Evolutionary conservation across 2,797 vertebrate genomes (phyloP).

Genomic region (Todus mexicanus): DNA sequence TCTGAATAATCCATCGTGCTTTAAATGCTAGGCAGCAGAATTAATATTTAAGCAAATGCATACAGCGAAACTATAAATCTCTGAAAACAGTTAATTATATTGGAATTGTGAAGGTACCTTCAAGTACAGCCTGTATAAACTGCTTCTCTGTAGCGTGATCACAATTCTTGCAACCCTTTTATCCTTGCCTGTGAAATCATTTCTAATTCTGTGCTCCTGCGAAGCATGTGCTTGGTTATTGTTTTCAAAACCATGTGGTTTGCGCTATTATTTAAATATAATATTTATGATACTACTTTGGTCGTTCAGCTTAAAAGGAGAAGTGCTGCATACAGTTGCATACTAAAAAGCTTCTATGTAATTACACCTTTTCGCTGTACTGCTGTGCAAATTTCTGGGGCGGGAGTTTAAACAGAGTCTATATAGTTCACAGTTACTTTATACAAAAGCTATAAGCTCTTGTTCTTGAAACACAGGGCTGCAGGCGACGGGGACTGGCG

Average conservation of each 20-base stretch:
- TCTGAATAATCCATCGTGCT: conserved; percentile 26
- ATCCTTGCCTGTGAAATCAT: conserved; percentile 6
- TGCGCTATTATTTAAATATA: conserved; percentile 41
- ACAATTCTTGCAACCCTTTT: conserved; percentile 24
- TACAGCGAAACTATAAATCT: conserved; percentile 51
- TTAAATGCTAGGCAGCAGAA: conserved; percentile 25
- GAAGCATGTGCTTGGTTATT: conserved; percentile 39
- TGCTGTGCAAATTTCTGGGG: conserved; percentile 36
- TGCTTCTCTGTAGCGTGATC: not conserved
- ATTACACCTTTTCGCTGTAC: conserved; percentile 26
- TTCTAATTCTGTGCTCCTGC: conserved; percentile 4
- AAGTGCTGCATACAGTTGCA: not conserved
- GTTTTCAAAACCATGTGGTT: conserved; percentile 45
- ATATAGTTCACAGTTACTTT: not conserved
- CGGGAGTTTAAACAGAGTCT: not conserved
- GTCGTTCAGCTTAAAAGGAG: conserved; percentile 6
- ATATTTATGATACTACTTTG: conserved; percentile 39
- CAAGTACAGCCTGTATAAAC: conserved; percentile 1
- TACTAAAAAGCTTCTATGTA: conserved; percentile 38
- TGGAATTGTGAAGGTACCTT: conserved; percentile 31
- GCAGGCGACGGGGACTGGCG: not conserved
- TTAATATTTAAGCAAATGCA: conserved; percentile 62
- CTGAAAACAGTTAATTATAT: conserved; percentile 48
- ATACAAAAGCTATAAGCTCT: not conserved
- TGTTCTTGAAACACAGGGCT: not conserved